A percentile compares a stretch with the other conserved stretches of the same genome.
phyloP scores from a whole-genome alignment of 2,113 vertebrate genomes.

The Bambusicola thoracicus region DNA sequence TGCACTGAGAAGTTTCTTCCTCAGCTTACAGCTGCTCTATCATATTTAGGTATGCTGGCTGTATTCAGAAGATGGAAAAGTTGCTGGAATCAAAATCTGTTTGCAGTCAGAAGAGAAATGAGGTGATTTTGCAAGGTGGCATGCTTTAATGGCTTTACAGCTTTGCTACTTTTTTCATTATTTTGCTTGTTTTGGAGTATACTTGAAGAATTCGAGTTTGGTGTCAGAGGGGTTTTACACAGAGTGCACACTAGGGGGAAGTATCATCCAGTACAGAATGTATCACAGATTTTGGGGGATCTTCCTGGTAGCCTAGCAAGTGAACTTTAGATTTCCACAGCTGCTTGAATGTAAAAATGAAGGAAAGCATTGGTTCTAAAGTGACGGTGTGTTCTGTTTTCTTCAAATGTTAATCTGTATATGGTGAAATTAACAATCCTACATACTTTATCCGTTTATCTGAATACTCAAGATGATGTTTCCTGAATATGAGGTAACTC shows the following conservation, averaged over 20 bases:
- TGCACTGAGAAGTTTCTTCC: background rate
- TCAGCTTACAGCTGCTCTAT: background rate
- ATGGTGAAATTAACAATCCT: background rate
- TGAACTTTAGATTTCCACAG: background rate
- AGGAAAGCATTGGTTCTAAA: background rate
- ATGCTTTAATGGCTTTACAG: background rate
- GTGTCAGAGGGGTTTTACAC: background rate
- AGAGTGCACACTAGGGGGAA: constrained; percentile 14
- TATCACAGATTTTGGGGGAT: background rate
- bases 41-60: background rate
- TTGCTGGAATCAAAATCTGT: background rate
- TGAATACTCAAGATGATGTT: background rate
- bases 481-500: background rate
- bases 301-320: background rate
- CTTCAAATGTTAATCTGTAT: background rate
- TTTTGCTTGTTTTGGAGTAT: background rate
- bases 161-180: background rate
- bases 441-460: background rate
- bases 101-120: background rate
- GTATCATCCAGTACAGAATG: background rate
- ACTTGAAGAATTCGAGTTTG: background rate
- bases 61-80: background rate
- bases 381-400: background rate
- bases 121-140: background rate
- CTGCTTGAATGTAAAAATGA: background rate